A percentile compares a stretch with the other conserved stretches of the same genome.
phyloP scores from a whole-genome alignment of 1,140 invertebrate genomes.

The Conopomorpha cramerella region DNA sequence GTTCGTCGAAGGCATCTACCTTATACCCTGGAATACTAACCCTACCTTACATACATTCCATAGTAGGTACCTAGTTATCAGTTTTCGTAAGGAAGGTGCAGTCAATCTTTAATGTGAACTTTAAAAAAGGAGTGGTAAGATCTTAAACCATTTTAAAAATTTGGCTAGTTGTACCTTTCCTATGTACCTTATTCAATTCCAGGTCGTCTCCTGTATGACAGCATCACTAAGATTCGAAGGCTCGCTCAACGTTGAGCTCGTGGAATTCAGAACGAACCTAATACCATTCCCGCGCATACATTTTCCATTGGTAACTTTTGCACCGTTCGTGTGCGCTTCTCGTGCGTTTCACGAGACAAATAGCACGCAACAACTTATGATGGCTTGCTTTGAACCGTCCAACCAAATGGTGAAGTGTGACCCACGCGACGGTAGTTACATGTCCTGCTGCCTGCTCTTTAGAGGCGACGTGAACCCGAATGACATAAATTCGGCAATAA shows the following conservation, averaged over 20 bases:
- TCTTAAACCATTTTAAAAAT: too few species aligned
- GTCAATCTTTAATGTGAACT: too few species aligned
- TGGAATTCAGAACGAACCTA: constrained; percentile 79
- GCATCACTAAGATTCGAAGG: constrained; percentile 84
- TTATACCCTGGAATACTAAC: too few species aligned
- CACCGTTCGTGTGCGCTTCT: constrained; percentile 72
- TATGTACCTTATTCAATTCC: constrained; percentile 23
- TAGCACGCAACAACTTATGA: constrained; percentile 74
- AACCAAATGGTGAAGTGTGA: constrained; percentile 86
- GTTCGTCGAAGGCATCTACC: too few species aligned
- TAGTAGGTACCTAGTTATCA: not conserved
- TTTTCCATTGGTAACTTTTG: constrained; percentile 79
- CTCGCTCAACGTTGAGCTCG: constrained; percentile 81
- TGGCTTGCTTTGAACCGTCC: constrained; percentile 77
- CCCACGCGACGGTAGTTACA: constrained; percentile 70
- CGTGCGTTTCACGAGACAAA: constrained; percentile 74
- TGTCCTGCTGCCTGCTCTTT: constrained; percentile 80
- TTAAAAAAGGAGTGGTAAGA: too few species aligned
- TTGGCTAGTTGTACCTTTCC: too few species aligned
- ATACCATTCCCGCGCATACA: constrained; percentile 79
- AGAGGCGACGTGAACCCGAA: constrained; percentile 69
- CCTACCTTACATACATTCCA: too few species aligned
- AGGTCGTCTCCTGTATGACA: constrained; percentile 74
- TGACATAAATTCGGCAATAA: constrained; percentile 73
- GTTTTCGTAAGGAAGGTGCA: not conserved